Percentiles rank a stretch among this genome's conserved stretches.
Conservation (phyloP, 2,888 invertebrate species). For the Andrena trimmerana region DNA sequence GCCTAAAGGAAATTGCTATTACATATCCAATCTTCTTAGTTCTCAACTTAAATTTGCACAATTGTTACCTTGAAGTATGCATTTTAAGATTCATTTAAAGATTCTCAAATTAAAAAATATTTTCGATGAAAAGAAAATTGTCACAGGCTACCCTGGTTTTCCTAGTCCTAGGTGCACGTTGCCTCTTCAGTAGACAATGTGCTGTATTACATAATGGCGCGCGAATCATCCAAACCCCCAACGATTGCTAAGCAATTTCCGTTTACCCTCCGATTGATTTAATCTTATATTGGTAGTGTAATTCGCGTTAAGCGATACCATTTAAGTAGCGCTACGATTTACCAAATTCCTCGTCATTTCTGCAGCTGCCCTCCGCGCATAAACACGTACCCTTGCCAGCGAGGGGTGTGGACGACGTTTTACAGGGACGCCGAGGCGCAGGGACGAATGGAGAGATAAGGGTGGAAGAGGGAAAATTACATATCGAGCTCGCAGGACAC, state of each 20-base stretch:
- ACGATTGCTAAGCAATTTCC: background rate
- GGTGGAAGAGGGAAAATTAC: conserved; percentile 74
- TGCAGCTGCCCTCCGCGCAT: background rate
- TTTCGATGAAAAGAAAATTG: too few relatives aligned
- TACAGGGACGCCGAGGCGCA: background rate
- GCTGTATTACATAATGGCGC: too few relatives aligned
- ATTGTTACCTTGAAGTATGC: too few relatives aligned
- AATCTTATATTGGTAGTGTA: background rate
- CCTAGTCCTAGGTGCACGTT: too few relatives aligned
- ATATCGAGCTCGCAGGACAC: conserved; percentile 70
- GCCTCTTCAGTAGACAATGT: too few relatives aligned
- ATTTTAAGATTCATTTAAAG: too few relatives aligned
- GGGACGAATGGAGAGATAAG: conserved; percentile 29
- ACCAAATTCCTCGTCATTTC: background rate
- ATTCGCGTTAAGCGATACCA: conserved; percentile 8
- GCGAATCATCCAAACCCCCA: background rate
- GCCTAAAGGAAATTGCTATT: too few relatives aligned
- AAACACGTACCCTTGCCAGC: conserved; percentile 3
- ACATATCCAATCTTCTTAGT: too few relatives aligned
- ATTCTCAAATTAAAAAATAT: too few relatives aligned
- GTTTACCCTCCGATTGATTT: background rate
- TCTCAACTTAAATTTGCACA: too few relatives aligned
- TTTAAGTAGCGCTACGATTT: background rate
- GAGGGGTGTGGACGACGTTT: conserved; percentile 36
- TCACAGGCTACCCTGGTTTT: too few relatives aligned